Evolutionary conservation across 1,140 invertebrate species (phyloP).

Genomic region (Drosophila repleta): DNA sequence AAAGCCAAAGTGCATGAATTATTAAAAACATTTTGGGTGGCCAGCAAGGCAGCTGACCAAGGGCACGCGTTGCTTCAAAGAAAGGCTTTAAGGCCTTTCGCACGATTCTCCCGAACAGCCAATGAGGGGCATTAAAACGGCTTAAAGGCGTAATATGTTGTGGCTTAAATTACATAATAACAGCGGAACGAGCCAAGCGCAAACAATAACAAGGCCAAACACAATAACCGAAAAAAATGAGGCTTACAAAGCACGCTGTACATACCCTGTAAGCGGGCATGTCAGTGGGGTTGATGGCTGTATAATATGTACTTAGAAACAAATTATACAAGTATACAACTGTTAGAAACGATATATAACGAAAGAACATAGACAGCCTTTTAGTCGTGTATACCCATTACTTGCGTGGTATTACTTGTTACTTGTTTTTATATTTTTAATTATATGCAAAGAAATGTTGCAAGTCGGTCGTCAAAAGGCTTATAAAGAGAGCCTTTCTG

Average conservation of each 20-base stretch:
- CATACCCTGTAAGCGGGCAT: conserved; percentile 12
- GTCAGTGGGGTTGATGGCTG: background rate
- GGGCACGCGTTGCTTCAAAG: conserved; percentile 22
- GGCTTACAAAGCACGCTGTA: conserved; percentile 36
- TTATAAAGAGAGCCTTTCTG: conserved; percentile 39
- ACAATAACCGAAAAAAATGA: conserved; percentile 40
- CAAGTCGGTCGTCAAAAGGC: conserved; percentile 68
- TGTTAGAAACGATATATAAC: too few relatives aligned
- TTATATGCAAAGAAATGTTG: conserved; percentile 76
- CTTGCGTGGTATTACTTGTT: background rate
- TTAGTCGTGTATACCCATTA: background rate
- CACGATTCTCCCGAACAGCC: conserved; percentile 47
- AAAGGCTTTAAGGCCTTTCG: conserved; percentile 55
- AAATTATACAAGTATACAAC: too few relatives aligned
- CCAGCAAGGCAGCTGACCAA: conserved; percentile 24
- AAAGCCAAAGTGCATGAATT: conserved; percentile 45
- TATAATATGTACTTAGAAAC: too few relatives aligned
- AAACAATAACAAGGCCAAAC: conserved; percentile 54
- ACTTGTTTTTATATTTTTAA: conserved; percentile 53
- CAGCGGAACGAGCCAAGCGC: conserved; percentile 17
- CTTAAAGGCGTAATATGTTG: conserved; percentile 74
- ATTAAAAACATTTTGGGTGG: conserved; percentile 49
- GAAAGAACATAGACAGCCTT: too few relatives aligned
- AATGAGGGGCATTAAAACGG: conserved; percentile 67
- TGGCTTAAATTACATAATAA: conserved; percentile 67